Evolutionary conservation across 1,140 invertebrate species (phyloP), one percentile per base, ranked within the genome.

Genomic region (Drosophila erecta): DNA sequence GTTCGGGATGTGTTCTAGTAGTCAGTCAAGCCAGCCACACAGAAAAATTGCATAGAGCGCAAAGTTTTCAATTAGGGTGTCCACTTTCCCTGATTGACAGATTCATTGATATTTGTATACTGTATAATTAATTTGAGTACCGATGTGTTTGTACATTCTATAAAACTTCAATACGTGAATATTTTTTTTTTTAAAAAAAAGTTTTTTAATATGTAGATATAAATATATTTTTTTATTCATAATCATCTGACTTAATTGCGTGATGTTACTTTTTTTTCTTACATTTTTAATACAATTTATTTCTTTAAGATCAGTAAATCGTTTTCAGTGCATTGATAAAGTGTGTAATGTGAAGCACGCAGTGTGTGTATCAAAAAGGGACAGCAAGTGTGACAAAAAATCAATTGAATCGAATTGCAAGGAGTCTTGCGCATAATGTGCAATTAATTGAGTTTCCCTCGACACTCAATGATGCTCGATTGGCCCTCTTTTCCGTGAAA

Each of bases 351-450:
- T 46, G 35, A 71, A 59, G 43, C 35, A 22, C 20, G 27, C 65
- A 53, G 43, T 70, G 58, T 61, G 12, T 35, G 41, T 15, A 37
- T 20, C 7, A 27, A 35, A 35, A 27, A 17, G 35, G 53, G 47
- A 11, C n/a, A 59, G 38, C 50, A 35, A 50, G 14, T 43, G 22
- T 24, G 38, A 30, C 17, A 64, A 73, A 72, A 76, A 87, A 83
- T 89, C 84, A 84, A 89, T 87, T 80, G 76, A 77, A 89, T 73
- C 70, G 57, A 47, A 17, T 17, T 17, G 17, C 17, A 17, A 89
- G 66, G 71, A 59, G 65, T 53, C 77, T 76, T 61, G 57, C 60
- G 66, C 64, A 64, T 73, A 77, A 79, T 76, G 76, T 64, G 59
- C 61, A 76, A 89, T 84, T 89, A 89, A 84, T 87, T 71, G 51